Base-by-base conservation (phyloP, 2,113 vertebrate species). In the Verasper variegatus region DNA sequence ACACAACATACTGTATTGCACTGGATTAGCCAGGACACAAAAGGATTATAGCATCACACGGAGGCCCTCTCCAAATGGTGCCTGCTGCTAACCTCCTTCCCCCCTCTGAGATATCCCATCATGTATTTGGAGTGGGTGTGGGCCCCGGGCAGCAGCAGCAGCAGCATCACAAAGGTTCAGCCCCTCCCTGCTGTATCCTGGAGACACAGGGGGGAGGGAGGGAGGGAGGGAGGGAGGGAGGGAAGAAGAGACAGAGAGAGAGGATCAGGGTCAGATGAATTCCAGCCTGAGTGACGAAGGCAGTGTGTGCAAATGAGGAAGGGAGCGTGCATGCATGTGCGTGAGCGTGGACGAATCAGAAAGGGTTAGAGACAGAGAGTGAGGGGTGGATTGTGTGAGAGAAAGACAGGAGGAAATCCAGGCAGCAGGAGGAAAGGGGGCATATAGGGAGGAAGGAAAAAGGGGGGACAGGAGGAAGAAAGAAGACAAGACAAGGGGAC, bases 161-260 rank as follows among this genome's bases (percentile, higher is more conserved):
- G 79, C 91, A 88, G 79, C 91, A 90, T 89, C 87, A 86, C 65
- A 87, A 88, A 90, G 86, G 81, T 85, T 79, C 71, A 73, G 82
- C 80, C 78, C 85, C 88, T 90, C 86, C 88, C 81, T 90, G 70
- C 78, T 70, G 82, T 69, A 66, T 79, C 76, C 76, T 73, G 58
- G 80, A 74, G 70, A 74, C 42, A 77, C 24, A 26, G 59, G 42
- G 17, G 15, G 73, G 78, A 13, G 35, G 61, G 84, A 37, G 79
- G 51, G 55, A 58, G 78, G 13, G 55, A 15, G 23, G 5, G 31
- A 31, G 31, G 31, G 5, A 31, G 27, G 27, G 27, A 27, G 27
- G 27, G 27, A 27, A 0, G 12, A 24, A 37, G 27, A 13, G 31
- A 21, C 8, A 62, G 31, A 63, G n/a, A 37, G 59, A 21, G 20